Base-by-base conservation (phyloP, 2,113 vertebrate species). In the Hippocampus abdominalis region DNA sequence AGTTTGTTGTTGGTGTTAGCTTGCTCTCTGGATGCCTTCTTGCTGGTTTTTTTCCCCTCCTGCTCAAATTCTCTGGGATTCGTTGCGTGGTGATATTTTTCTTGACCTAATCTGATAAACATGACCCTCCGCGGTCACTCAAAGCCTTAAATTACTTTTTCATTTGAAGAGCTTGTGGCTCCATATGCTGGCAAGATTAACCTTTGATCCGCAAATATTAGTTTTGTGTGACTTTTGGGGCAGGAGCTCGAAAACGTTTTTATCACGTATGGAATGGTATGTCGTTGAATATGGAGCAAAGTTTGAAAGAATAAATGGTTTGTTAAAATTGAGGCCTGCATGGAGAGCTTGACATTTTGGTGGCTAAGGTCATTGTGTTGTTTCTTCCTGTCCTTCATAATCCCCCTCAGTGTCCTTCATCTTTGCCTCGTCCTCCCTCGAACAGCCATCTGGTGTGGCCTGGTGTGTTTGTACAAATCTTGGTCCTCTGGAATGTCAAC, bases 401-500 rank as follows among this genome's bases (percentile, higher is more conserved):
- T 79, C 78, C 64, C 71, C 71, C 72, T 79, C 72, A 68, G 51
- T 7, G 63, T 84, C 80, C 83, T 84, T 84, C 59, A 53, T 79
- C 70, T 67, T 25, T 63, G 66, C 66, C 66, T 74, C 66, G 79
- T 74, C 69, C 84, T 80, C 78, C 79, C 71, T 75, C 53, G 70
- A 65, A 63, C 29, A 71, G 81, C 81, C 87, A 86, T 87, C 89
- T 91, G 87, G 80, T 81, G 72, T 77, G 76, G 76, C 81, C 74
- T 81, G 78, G 84, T 85, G 84, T 92, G 88, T 92, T 93, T 92
- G 90, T 83, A 82, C 79, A 91, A 86, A 88, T 83, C 82, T 86
- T 61, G 84, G 84, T 87, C 87, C 80, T 86, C 83, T 87, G 90
- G 92, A 92, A 93, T 92, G 92, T 92, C 91, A 93, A 92, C 88